Percentiles rank a stretch among this genome's conserved stretches.
Evolutionary conservation across 1,140 invertebrate species (phyloP).

Genomic region (Orius laevigatus): DNA sequence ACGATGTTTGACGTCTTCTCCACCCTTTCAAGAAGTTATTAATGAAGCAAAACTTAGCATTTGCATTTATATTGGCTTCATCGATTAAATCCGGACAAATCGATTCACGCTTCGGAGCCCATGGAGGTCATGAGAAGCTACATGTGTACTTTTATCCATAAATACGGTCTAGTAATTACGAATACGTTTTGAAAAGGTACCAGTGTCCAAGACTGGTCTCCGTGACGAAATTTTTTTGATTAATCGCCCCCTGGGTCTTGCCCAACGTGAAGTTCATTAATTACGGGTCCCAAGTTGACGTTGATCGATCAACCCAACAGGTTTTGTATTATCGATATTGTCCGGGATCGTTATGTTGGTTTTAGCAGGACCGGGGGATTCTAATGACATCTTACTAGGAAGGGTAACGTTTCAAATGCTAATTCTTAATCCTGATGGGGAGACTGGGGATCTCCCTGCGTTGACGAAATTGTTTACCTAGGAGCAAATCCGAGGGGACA

Average conservation of each 20-base stretch:
- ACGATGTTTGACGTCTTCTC: too few relatives aligned
- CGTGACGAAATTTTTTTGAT: slow-evolving; percentile 8
- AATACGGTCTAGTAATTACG: too few relatives aligned
- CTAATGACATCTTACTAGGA: slow-evolving; percentile 7
- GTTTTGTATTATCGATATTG: slow-evolving; percentile 12
- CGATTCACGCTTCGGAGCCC: too few relatives aligned
- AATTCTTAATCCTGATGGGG: neutral
- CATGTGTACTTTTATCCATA: too few relatives aligned
- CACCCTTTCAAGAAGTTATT: too few relatives aligned
- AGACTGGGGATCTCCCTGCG: neutral
- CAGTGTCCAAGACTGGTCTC: too few relatives aligned
- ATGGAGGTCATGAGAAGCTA: too few relatives aligned
- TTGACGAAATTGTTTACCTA: neutral
- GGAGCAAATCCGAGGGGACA: neutral
- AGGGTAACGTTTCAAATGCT: slow-evolving; percentile 3
- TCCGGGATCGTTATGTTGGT: slow-evolving; percentile 7
- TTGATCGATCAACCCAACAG: slow-evolving; percentile 12
- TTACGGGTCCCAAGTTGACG: slow-evolving; percentile 3
- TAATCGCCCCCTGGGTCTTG: slow-evolving; percentile 5
- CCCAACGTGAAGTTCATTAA: slow-evolving; percentile 6
- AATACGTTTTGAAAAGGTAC: too few relatives aligned
- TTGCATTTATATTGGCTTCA: too few relatives aligned
- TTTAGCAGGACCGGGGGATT: neutral
- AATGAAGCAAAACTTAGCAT: too few relatives aligned
- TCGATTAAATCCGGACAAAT: too few relatives aligned